Percentiles rank a stretch among this genome's conserved stretches.
phyloP scores from a whole-genome alignment of 2,888 invertebrate genomes.

The Spodoptera picta region DNA sequence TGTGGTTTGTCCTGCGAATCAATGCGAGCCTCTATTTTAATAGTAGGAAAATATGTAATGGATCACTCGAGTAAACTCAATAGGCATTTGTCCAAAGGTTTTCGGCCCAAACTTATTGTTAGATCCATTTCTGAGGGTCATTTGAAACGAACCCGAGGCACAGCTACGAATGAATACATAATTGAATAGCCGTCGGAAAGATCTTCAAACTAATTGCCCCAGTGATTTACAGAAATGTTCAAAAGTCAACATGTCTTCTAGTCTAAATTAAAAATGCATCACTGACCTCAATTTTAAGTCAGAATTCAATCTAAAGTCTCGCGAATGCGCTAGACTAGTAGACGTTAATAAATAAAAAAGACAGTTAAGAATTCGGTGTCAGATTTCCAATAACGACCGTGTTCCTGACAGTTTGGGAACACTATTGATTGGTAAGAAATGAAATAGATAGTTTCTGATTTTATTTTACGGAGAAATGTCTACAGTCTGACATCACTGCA shows the following conservation, averaged over 20 bases:
- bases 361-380: constrained; percentile 38
- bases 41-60: constrained; percentile 34
- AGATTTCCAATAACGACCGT: constrained; percentile 52
- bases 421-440: constrained; percentile 27
- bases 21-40: constrained; percentile 45
- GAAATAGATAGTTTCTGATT: constrained; percentile 14
- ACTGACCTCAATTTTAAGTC: constrained; percentile 2
- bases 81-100: constrained; percentile 31
- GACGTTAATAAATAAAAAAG: constrained; percentile 39
- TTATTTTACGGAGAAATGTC: constrained; percentile 14
- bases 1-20: constrained; percentile 57
- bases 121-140: constrained; percentile 31
- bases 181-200: constrained; percentile 29
- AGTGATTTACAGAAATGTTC: constrained; percentile 20
- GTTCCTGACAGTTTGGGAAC: constrained; percentile 47
- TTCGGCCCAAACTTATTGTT: constrained; percentile 39
- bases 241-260: constrained; percentile 13
- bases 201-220: constrained; percentile 8
- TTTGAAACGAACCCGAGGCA: constrained; percentile 4
- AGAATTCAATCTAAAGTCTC: constrained; percentile 30
- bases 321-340: constrained; percentile 44
- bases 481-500: not conserved
- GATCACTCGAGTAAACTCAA: constrained; percentile 37
- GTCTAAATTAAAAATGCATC: constrained; percentile 34
- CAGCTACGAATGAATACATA: constrained; percentile 27